Evolutionary conservation across 2,113 vertebrate genomes (phyloP).

Genomic region (Oncorhynchus masou): DNA sequence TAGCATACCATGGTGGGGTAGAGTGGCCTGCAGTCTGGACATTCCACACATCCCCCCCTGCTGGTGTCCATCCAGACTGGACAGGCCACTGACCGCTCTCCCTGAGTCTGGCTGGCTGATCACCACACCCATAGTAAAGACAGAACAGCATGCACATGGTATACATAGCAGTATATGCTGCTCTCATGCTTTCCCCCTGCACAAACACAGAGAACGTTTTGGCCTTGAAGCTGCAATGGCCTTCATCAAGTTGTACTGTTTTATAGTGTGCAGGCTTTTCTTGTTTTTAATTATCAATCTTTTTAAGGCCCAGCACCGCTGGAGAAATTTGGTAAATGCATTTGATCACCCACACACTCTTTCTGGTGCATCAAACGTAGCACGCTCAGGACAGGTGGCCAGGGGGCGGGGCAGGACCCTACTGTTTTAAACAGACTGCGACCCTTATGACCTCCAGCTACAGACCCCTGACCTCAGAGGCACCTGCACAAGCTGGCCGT

Average conservation of each 20-base stretch:
- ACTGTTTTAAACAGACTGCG: constrained; percentile 30
- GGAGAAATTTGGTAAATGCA: no score
- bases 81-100: constrained; percentile 19
- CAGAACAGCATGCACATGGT: no score
- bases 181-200: no score
- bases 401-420: not conserved
- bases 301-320: no score
- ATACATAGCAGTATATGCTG: no score
- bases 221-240: no score
- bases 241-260: no score
- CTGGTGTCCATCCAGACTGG: constrained; percentile 2
- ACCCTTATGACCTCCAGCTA: constrained; percentile 20
- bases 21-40: not conserved
- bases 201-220: no score
- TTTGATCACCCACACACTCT: no score
- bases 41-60: constrained; percentile 23
- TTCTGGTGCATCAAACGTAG: constrained; percentile 15
- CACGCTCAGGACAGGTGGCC: constrained; percentile 44
- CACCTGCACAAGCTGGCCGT: constrained; percentile 48
- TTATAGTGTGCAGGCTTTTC: no score
- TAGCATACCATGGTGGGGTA: not conserved
- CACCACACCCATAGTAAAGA: not conserved
- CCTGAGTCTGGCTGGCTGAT: constrained; percentile 5
- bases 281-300: not conserved
- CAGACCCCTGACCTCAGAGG: constrained; percentile 33